Base-by-base conservation (phyloP, 2,113 vertebrate species). In the Sakesphorus luctuosus region DNA sequence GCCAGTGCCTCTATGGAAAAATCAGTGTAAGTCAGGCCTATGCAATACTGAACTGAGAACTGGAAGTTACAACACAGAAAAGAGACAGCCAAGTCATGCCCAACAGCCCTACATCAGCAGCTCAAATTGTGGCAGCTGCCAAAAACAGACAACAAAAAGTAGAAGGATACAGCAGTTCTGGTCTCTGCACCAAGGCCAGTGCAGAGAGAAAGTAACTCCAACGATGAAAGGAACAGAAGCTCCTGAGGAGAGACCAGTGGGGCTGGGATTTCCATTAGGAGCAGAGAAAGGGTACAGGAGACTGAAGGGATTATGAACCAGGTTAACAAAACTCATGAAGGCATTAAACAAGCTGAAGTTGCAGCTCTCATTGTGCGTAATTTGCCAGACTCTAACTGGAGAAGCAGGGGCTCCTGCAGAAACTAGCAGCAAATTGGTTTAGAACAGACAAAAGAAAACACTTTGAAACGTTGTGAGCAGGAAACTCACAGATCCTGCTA, bases 221-320 rank as follows among this genome's bases (percentile, higher is more conserved):
- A 16, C 1, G 1, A 49, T 18, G 31, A 58, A 40, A 76, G 21
- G 36, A 71, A 49, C 11, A 25, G 46, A 12, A 52, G 18, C 5
- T 83, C 25, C 2, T 2, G 13, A 47, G 26, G 36, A 47, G 43
- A 79, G 40, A 56, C 13, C 4, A 1, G 3, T 0, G 1, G 33
- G 36, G 58, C 53, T 63, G 47, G 23, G 43, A 44, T 68, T 76
- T 67, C 49, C 28, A 35, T 40, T 68, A 58, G 43, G 56, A 85
- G 18, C 53, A 82, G 23, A 20, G 7, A 79, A 35, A 63, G 20
- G 29, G 17, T 33, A 31, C 3, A 1, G 44, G 9, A 62, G 36
- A 49, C 24, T 8, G 18, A 36, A 49, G 14, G 17, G 19, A 44
- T 73, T 40, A 72, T 0, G 2, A 18, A 11, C 35, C 13, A 49